phyloP scores from a whole-genome alignment of 2,797 vertebrate species.

The Mallotus villosus region DNA sequence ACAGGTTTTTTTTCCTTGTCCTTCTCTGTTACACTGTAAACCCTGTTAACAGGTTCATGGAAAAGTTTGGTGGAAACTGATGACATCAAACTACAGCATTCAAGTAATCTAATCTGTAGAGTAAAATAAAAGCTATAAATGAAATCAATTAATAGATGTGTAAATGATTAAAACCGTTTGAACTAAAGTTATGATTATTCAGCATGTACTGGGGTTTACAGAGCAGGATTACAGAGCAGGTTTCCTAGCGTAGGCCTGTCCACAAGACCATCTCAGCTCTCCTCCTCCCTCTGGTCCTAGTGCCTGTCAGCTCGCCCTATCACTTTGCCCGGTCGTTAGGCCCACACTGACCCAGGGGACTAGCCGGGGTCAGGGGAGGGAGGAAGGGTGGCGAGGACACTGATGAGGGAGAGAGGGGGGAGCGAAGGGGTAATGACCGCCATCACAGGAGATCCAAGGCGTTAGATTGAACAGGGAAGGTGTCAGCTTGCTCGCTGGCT shows the following conservation, averaged over 20 bases:
- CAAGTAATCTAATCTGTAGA: too few species aligned
- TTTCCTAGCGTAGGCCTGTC: conserved; percentile 17
- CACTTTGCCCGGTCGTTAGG: conserved; percentile 53
- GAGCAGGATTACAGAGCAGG: too few species aligned
- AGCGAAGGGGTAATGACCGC: conserved; percentile 45
- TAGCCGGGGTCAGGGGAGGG: conserved; percentile 49
- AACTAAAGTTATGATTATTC: too few species aligned
- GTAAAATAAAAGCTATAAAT: too few species aligned
- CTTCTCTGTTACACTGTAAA: neutral
- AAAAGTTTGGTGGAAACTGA: too few species aligned
- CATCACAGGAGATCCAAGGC: conserved; percentile 43
- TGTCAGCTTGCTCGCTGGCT: conserved; percentile 36
- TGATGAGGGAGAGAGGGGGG: conserved; percentile 29
- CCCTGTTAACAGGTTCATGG: neutral
- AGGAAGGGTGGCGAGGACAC: conserved; percentile 31
- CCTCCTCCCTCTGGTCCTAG: conserved; percentile 17
- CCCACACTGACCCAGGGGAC: conserved; percentile 38
- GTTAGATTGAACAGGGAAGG: conserved; percentile 37
- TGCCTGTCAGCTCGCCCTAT: conserved; percentile 31
- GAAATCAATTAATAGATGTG: too few species aligned
- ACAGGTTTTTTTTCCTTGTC: neutral
- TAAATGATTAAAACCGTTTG: too few species aligned
- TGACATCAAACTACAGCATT: too few species aligned
- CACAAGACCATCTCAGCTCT: conserved; percentile 9
- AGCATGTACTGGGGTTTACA: too few species aligned